phyloP scores from a whole-genome alignment of 2,113 vertebrate genomes.

The Menidia beryllina region DNA sequence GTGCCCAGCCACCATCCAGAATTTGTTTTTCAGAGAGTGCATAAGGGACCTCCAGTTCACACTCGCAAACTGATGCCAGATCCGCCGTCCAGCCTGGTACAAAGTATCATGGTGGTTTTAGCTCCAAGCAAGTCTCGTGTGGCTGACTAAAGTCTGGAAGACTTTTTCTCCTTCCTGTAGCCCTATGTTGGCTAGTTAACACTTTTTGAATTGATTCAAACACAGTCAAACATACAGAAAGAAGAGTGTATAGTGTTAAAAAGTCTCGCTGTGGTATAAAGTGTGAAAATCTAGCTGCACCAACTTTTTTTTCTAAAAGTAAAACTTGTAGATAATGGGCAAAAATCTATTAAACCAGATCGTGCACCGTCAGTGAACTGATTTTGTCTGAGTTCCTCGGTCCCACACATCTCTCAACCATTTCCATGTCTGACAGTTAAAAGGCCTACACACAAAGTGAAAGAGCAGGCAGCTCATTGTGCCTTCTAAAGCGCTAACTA shows the following conservation, averaged over 20 bases:
- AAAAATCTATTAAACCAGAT: constrained; percentile 12
- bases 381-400: constrained; percentile 10
- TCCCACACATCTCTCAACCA: constrained; percentile 38
- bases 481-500: constrained; percentile 81
- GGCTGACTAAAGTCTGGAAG: constrained; percentile 21
- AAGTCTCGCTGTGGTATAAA: not conserved
- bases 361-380: constrained; percentile 52
- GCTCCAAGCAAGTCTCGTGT: constrained; percentile 31
- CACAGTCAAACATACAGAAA: not conserved
- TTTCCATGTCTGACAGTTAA: constrained; percentile 75
- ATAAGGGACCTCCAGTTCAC: constrained; percentile 32
- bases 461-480: constrained; percentile 79
- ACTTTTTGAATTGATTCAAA: constrained; percentile 9
- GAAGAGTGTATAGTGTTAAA: not conserved
- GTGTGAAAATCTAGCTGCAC: not conserved
- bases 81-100: constrained; percentile 24
- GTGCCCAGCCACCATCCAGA: not conserved
- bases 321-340: constrained; percentile 4
- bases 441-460: constrained; percentile 73
- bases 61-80: constrained; percentile 36
- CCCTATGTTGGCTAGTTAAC: constrained; percentile 13
- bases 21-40: constrained; percentile 29
- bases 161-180: not conserved
- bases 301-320: not conserved
- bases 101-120: constrained; percentile 25